Evolutionary conservation across 1,140 invertebrate genomes (phyloP), one percentile per base, ranked within the genome.

Genomic region (Formica exsecta): DNA sequence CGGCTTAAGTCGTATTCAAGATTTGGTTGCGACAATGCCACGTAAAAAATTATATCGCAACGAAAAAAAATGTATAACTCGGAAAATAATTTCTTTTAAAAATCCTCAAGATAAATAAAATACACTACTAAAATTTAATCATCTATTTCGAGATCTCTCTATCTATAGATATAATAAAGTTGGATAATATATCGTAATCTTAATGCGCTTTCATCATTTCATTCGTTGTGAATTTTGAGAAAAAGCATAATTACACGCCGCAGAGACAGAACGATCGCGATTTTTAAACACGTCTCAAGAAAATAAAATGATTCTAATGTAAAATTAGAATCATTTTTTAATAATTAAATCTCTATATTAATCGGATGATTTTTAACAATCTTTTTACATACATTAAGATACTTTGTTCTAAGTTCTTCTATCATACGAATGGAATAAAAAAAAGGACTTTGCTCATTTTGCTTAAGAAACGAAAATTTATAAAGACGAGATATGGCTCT

Each of bases 291-390:
- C 9, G 0, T 44, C 41, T 32, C 25, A 32, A 44, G 11, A 41
- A 68, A 41, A 51, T 59, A 59, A 13, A 38, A 74, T 74, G 22
- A 22, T 22, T 74, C 36, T 25, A 13, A 11, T 29, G 6, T 71
- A 32, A 41, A 73, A 51, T 19, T 73, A n/a, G 11, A 73, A 44
- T 16, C 13, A 6, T 13, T 73, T 73, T 11, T 36, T n/a, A 54
- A 32, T 73, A 19, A 29, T 29, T 54, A 74, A 74, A 70, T 70
- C 36, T 66, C 36, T 66, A 9, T 22, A 74, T 57, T 74, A 54
- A 54, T 54, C 51, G 19, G 22, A 75, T 59, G 16, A 41, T 61
- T 11, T 59, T 59, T 59, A 22, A 22, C 22, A 59, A 25, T 22
- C 25, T 44, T 38, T 44, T 25, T 59, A 38, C 22, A 11, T 59